Base-by-base conservation (phyloP, 2,113 vertebrate genomes). In the Cheirogaleus medius region DNA sequence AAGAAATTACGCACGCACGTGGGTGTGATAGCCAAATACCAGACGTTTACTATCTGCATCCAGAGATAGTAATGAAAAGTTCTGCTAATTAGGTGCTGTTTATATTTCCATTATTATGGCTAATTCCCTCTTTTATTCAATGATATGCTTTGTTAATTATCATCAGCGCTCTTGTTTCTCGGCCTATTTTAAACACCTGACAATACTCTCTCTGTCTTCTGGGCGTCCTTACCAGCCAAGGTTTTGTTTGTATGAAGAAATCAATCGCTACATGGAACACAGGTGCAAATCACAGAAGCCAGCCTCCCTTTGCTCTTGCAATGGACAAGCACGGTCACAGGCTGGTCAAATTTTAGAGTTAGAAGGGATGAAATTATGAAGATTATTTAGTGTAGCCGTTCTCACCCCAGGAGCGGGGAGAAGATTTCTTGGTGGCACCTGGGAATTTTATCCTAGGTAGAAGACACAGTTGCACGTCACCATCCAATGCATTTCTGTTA, bases 21-120 rank as follows among this genome's bases (percentile, higher is more conserved):
- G 87, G 93, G 78, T 91, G 64, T 97, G 92, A 96, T 14, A 94
- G 18, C 25, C 90, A 71, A 69, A 80, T 76, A 58, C 69, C 29
- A 92, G 84, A 89, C 87, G 63, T 90, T 97, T 93, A 66, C 25
- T 44, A 20, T 81, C 92, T 49, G n/a, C 13, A 64, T 7, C 3
- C 69, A 95, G 83, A 95, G 91, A 95, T 34, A 95, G 87, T 44
- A 90, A 91, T 29, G 56, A 95, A 83, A 82, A 91, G 80, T 47
- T 91, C 63, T 93, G 83, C 69, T 97, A 96, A 97, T 97, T 97
- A 97, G 86, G 52, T 84, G 49, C 44, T 97, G 58, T 93, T 97
- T 95, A 71, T 95, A 77, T 87, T 97, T 97, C 91, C 83, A 92
- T 92, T 81, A 91, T 95, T 56, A 68, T 27, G 39, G 69, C 78